These are phyloP conservation scores for Alentia gelatinosa DNA, from an alignment of 2,888 invertebrate species.

Conservation along the genomic window DNA sequence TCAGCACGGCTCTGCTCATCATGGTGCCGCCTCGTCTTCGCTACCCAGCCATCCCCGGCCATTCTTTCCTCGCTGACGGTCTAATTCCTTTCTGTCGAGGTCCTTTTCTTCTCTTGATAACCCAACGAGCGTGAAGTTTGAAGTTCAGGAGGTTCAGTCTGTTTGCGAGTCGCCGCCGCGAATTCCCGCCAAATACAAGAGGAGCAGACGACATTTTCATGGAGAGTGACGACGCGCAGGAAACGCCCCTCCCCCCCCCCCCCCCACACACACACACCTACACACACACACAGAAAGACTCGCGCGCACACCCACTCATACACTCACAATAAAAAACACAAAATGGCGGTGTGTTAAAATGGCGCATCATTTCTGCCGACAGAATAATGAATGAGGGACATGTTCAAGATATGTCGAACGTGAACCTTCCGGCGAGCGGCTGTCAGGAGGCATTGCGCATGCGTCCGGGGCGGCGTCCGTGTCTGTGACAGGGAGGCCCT, in stretches of 20 bases:
- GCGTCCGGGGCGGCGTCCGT: constrained; percentile 6
- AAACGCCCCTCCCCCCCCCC: not conserved
- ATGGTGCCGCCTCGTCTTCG: not conserved
- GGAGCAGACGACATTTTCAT: too few relatives aligned
- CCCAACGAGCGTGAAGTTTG: not conserved
- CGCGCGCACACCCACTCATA: not conserved
- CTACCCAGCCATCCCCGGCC: not conserved
- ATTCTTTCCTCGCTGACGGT: not conserved
- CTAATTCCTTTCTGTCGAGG: not conserved
- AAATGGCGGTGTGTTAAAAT: constrained; percentile 11
- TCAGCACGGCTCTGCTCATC: not conserved
- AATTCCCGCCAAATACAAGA: too few relatives aligned
- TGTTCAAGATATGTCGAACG: constrained; percentile 53
- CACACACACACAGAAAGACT: not conserved
- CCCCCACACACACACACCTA: not conserved
- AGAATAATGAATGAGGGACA: constrained; percentile 48
- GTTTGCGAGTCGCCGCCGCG: not conserved
- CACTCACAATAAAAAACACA: not conserved
- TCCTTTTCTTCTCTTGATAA: not conserved
- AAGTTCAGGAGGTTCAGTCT: not conserved
- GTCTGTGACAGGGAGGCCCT: constrained; percentile 49
- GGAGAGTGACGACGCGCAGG: not conserved
- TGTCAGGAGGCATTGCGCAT: constrained; percentile 35
- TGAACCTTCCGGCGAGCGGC: constrained; percentile 35
- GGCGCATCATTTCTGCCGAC: constrained; percentile 49